Conservation (phyloP, 1,140 invertebrate genomes). For the Orchestia grillus region DNA sequence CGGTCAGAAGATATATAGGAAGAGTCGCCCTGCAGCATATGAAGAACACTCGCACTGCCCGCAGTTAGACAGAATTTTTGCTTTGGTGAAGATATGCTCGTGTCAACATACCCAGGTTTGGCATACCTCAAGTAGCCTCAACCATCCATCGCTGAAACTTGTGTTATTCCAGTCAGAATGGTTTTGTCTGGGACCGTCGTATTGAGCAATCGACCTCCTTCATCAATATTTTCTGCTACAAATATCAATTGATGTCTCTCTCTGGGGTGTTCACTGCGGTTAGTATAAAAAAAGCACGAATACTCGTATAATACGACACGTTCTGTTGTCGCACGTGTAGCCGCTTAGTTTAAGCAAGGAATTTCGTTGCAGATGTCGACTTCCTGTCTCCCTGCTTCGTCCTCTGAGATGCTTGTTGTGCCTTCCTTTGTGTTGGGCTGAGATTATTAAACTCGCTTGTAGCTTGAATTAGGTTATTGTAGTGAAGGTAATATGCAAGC, state of each 20-base stretch:
- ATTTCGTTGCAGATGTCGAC: background rate
- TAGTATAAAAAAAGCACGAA: background rate
- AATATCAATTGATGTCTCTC: background rate
- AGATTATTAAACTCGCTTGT: background rate
- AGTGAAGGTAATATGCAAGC: background rate
- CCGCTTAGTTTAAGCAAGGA: background rate
- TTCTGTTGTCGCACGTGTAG: background rate
- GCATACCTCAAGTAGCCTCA: background rate
- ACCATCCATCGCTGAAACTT: background rate
- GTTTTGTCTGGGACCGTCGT: background rate
- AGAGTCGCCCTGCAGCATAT: background rate
- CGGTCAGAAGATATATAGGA: background rate
- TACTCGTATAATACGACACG: background rate
- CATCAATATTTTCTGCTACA: background rate
- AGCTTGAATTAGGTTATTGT: background rate
- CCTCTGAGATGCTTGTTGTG: background rate
- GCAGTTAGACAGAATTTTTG: background rate
- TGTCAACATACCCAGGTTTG: background rate
- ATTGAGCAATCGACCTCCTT: background rate
- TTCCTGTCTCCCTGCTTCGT: background rate
- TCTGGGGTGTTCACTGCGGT: background rate
- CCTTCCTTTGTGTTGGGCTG: background rate
- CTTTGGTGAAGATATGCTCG: background rate
- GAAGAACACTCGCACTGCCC: background rate
- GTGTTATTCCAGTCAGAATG: background rate